These are phyloP conservation scores for Arctocebus calabarensis DNA, from an alignment of 2,797 vertebrate genomes.

Conservation along the genomic window DNA sequence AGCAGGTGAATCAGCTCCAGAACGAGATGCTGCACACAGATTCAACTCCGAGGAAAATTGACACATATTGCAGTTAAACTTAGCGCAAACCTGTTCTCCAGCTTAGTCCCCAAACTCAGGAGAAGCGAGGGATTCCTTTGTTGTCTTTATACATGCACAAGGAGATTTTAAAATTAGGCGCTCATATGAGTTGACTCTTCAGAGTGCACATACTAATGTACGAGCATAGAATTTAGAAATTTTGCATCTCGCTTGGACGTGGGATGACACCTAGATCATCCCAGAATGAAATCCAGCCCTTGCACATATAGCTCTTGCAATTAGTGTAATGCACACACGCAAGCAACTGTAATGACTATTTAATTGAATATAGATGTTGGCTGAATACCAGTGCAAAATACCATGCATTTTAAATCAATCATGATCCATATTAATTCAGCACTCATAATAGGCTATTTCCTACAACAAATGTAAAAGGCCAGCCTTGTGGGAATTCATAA, in stretches of 20 bases:
- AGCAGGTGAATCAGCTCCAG: constrained; percentile 82
- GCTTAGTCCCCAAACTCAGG: not conserved
- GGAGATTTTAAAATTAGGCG: constrained; percentile 33
- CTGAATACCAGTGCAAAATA: constrained; percentile 78
- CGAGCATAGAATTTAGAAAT: constrained; percentile 35
- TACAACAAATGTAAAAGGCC: constrained; percentile 62
- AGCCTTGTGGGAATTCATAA: constrained; percentile 60
- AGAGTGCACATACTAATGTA: not conserved
- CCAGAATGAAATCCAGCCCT: constrained; percentile 40
- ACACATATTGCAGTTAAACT: constrained; percentile 66
- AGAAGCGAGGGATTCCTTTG: constrained; percentile 3
- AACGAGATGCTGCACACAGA: constrained; percentile 74
- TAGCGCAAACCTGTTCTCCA: constrained; percentile 48
- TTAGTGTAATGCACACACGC: constrained; percentile 49
- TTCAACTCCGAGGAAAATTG: constrained; percentile 28
- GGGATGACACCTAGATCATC: not conserved
- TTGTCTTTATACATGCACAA: not conserved
- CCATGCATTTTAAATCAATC: constrained; percentile 78
- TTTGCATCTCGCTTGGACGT: not conserved
- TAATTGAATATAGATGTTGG: constrained; percentile 80
- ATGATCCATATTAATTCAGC: constrained; percentile 71
- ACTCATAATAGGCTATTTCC: constrained; percentile 69
- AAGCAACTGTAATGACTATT: constrained; percentile 75
- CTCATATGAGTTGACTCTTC: not conserved
- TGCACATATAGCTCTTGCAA: constrained; percentile 47